These are phyloP conservation scores for Psettodes erumei DNA, from an alignment of 2,113 vertebrate genomes.

Conservation along the genomic window DNA sequence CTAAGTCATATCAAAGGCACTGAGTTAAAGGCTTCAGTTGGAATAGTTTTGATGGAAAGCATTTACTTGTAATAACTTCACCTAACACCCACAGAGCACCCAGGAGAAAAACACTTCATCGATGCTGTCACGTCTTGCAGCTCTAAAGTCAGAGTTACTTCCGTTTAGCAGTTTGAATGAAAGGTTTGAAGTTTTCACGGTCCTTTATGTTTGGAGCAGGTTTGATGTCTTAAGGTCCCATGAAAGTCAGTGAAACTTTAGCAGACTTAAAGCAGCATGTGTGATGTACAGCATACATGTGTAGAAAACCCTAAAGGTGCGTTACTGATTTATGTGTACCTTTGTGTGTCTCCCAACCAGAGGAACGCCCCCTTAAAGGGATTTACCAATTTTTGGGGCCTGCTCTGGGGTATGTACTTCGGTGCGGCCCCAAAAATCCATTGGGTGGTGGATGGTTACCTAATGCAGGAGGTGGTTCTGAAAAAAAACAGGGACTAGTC, in stretches of 20 bases:
- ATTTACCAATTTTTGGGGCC: no score
- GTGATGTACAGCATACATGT: not conserved
- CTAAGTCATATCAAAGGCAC: conserved; percentile 33
- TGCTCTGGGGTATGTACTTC: no score
- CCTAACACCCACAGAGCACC: conserved; percentile 1
- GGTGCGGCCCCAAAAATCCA: no score
- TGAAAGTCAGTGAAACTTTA: conserved; percentile 1
- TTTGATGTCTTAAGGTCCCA: conserved; percentile 2
- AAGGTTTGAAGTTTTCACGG: not conserved
- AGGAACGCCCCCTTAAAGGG: no score
- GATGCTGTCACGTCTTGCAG: not conserved
- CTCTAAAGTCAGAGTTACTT: not conserved
- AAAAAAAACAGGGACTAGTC: no score
- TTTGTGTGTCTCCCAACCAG: not conserved
- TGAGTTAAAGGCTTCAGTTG: conserved; percentile 22
- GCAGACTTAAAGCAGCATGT: conserved; percentile 6
- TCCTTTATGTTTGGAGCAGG: not conserved
- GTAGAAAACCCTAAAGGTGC: not conserved
- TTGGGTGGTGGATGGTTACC: no score
- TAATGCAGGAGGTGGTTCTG: no score
- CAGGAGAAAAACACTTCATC: conserved; percentile 5
- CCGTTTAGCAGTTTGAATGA: conserved; percentile 1
- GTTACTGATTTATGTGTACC: no score
- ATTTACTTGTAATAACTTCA: conserved; percentile 31
- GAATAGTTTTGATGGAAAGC: conserved; percentile 15